Conservation (phyloP, 2,797 vertebrate genomes). For the Novumbra hubbsi region DNA sequence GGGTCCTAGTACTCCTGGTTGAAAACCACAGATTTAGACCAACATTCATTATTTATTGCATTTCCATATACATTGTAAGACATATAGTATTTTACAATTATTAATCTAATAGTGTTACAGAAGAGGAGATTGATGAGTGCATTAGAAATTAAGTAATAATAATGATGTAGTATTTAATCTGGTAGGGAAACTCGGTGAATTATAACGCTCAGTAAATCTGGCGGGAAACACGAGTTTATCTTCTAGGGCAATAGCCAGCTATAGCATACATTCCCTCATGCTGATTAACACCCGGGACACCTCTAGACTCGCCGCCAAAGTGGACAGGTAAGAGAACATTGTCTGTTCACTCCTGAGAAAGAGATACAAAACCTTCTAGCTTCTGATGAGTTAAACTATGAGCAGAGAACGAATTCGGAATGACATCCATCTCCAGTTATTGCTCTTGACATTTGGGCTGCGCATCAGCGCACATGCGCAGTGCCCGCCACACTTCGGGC, state of each 20-base stretch:
- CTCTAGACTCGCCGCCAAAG: conserved; percentile 11
- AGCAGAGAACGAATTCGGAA: conserved; percentile 54
- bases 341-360: neutral
- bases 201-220: conserved; percentile 33
- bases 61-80: too few relatives aligned
- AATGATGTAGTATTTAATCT: too few relatives aligned
- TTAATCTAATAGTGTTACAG: too few relatives aligned
- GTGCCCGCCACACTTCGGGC: conserved; percentile 64
- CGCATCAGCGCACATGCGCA: conserved; percentile 56
- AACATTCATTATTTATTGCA: too few relatives aligned
- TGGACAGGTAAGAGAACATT: conserved; percentile 14
- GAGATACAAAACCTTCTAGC: neutral
- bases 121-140: neutral
- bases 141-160: neutral
- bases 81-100: too few relatives aligned
- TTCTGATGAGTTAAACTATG: conserved; percentile 50
- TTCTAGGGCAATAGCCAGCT: conserved; percentile 17
- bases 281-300: conserved; percentile 38
- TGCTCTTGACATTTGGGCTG: conserved; percentile 74
- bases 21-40: too few relatives aligned
- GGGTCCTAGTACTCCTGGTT: too few relatives aligned
- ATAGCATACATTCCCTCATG: neutral
- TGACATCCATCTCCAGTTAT: conserved; percentile 66
- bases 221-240: conserved; percentile 50
- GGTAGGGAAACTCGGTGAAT: too few relatives aligned